Evolutionary conservation across 1,140 invertebrate genomes (phyloP), one percentile per base, ranked within the genome.

Genomic region (Aphaenogaster floridana): DNA sequence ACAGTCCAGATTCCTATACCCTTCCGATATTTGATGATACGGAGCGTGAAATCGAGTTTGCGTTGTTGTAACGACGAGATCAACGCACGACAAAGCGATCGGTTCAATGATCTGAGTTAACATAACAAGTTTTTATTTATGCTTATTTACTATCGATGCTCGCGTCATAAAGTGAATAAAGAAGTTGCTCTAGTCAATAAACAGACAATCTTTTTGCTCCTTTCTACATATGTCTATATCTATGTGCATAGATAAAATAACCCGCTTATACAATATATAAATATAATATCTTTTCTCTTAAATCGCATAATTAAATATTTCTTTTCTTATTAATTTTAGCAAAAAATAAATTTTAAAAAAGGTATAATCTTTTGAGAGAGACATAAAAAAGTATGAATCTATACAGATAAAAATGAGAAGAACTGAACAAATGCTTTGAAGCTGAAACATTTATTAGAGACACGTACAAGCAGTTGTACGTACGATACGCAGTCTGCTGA

Each of bases 41-140:
- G 91, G 61, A 93, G 91, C 92, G 91, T 94, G 93, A 93, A 93
- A 93, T 94, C 93, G 90, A 92, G 92, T 92, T 93, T 80, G 83
- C 90, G 91, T 92, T 86, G 79, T 86, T 86, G 88, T 87, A 83
- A 90, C 87, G 89, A 88, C 76, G 71, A 92, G 89, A 92, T 93
- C 93, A 91, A 91, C 90, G 88, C 89, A 90, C 88, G 86, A 59
- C 79, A 86, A 91, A 72, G 89, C 74, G 81, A 89, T 81, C 84
- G 85, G 92, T 92, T 93, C 92, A 94, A 89, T 91, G 89, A 91
- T 88, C 90, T 83, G 15, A 76, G 84, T 48, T 76, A 36, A 91
- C 81, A 78, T 90, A 88, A 91, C 87, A 68, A 86, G 72, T 52
- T 72, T 88, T 91, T 88, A 68, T 88, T 86, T 86, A 86, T 88